Conservation (phyloP, 2,888 invertebrate species). For the Drosophila siamana region DNA sequence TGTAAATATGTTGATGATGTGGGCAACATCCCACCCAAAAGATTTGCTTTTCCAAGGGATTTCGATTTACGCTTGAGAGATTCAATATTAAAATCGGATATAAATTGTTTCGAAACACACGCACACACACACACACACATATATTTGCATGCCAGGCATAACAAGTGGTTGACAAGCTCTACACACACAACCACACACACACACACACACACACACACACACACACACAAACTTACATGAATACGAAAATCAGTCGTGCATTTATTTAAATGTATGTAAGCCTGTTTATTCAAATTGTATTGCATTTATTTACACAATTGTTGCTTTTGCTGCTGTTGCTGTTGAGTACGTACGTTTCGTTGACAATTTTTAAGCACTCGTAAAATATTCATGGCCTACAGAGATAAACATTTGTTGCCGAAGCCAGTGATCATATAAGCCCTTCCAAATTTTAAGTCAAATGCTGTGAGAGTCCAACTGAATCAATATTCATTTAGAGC, state of each 20-base stretch:
- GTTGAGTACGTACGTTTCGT: constrained; percentile 42
- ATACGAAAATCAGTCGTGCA: constrained; percentile 43
- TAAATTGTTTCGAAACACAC: constrained; percentile 67
- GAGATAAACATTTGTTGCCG: constrained; percentile 21
- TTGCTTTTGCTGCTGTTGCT: constrained; percentile 18
- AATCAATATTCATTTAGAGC: constrained; percentile 28
- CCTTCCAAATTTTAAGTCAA: constrained; percentile 25
- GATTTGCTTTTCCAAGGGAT: constrained; percentile 52
- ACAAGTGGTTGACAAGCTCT: constrained; percentile 73
- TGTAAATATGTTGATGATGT: background rate
- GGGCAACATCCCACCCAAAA: constrained; percentile 15
- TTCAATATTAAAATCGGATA: constrained; percentile 80
- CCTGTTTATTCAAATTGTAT: constrained; percentile 79
- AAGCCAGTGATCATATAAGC: constrained; percentile 10
- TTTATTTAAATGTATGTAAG: constrained; percentile 74
- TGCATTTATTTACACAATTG: constrained; percentile 66
- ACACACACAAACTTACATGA: constrained; percentile 12
- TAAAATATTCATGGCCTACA: constrained; percentile 71
- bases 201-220: constrained; percentile 1
- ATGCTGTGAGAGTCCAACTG: background rate
- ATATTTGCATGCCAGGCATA: constrained; percentile 44
- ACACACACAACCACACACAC: constrained; percentile 14
- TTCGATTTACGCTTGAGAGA: constrained; percentile 65
- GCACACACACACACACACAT: constrained; percentile 18
- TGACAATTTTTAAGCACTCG: constrained; percentile 67